phyloP scores from a whole-genome alignment of 2,113 vertebrate genomes.

The Pongo abelii region DNA sequence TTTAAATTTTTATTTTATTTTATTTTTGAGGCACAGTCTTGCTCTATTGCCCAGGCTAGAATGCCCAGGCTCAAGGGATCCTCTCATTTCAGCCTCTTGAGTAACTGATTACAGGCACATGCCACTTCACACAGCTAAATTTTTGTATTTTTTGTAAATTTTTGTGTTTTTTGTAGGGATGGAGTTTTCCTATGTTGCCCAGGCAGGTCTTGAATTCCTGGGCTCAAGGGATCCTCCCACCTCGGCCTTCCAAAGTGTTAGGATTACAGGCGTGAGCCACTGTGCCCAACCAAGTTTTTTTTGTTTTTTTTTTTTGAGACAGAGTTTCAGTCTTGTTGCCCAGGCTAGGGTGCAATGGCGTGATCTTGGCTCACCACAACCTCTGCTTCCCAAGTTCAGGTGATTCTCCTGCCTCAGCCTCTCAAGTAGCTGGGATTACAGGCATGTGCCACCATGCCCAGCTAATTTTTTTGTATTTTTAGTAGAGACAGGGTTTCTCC shows the following conservation, averaged over 20 bases:
- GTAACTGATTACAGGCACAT: too few relatives aligned
- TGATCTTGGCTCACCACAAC: not conserved
- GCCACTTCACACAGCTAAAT: too few relatives aligned
- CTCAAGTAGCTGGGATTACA: not conserved
- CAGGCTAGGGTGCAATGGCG: not conserved
- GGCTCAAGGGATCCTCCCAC: too few relatives aligned
- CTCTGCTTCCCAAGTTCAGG: not conserved
- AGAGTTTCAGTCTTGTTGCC: not conserved
- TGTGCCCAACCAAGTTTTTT: not conserved
- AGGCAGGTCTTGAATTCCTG: too few relatives aligned
- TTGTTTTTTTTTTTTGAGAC: not conserved
- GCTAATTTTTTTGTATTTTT: not conserved
- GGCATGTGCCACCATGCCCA: accelerated
- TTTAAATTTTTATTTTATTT: not conserved
- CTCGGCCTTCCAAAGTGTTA: too few relatives aligned
- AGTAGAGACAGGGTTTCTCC: not conserved
- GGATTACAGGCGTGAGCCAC: too few relatives aligned
- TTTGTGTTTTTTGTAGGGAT: too few relatives aligned
- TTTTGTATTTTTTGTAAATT: too few relatives aligned
- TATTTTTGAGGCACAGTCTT: not conserved
- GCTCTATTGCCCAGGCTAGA: too few relatives aligned
- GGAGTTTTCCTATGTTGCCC: too few relatives aligned
- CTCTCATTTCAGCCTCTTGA: too few relatives aligned
- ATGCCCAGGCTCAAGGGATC: too few relatives aligned
- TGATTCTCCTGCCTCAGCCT: not conserved